Evolutionary conservation across 2,888 invertebrate species (phyloP), one percentile per base, ranked within the genome.

Genomic region (Athetis lepigone): DNA sequence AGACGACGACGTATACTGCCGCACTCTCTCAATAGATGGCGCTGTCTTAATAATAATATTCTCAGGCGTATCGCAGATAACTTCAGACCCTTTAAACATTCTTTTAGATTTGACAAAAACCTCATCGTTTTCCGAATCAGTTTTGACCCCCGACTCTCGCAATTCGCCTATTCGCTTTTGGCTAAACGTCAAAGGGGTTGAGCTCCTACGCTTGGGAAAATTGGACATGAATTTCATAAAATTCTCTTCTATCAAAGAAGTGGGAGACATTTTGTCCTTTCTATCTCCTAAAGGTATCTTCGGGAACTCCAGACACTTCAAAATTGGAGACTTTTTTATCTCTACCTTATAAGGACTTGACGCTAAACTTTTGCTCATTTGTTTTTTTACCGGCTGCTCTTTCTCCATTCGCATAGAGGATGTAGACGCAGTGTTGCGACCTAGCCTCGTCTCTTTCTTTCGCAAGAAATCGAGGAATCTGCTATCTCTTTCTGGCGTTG

Each of bases 1-100:
- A 0, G 93, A 88, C 0, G 92, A 85, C 5, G 87, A 88, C n/a
- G 84, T 89, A 59, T 89, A 90, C 21, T 79, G 85, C 63, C 89
- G 64, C 4, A 92, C 89, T 2, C 83, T 75, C 69, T 93, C 94
- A 2, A 86, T 69, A 84, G 94, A 94, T 64, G 95, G 94, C 84
- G 94, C 92, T 69, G 94, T 94, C 57, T 92, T 92, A 0, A 94
- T 93, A 9, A 92, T 75, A 5, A 94, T 85, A 83, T 89, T 92
- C 4, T 92, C 90, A 0, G 91, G 89, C 0, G 92, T 90, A 2
- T 87, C 87, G 45, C 92, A 92, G 0, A 94, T 73, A 0, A 92
- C 77, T 45, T 90, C 87, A 0, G 88, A 82, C 0, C 80, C 75
- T 0, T 77, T 72, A n/a, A 70, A 4, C n/a, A 50, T 72, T 2